Evolutionary conservation across 2,113 vertebrate genomes (phyloP), one percentile per base, ranked within the genome.

Genomic region (Leucopsar rothschildi): DNA sequence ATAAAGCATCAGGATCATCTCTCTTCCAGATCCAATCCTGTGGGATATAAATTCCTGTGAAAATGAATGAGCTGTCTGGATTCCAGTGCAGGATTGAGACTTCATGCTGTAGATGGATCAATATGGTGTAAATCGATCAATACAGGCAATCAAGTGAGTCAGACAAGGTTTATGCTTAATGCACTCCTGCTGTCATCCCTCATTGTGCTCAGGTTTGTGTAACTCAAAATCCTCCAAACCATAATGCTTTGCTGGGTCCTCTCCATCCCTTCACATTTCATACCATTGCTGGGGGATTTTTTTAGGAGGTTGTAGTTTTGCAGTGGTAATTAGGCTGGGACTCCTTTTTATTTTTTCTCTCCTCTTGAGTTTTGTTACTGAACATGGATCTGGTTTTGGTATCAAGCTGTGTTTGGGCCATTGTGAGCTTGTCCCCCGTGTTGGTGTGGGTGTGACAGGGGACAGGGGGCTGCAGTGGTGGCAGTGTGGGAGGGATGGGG

Each of bases 81-180:
- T 89, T 87, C 42, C 53, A 42, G 73, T 33, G 31, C 61, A 76
- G 73, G 86, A 95, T 64, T 91, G 89, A 92, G 89, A 79, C 75
- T 81, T 91, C 56, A 60, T 25, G 76, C 65, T 73, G 83, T 29
- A 35, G 92, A 91, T 75, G 33, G 44, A 60, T 95, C 88, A 82
- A 88, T 82, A 80, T 4, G 18, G 76, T 82, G 86, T 66, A 86
- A 93, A 96, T 95, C 8, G 50, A 63, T 95, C 88, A 81, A 92
- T 94, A 71, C 56, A 92, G 37, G 69, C 86, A 91, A 95, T 92
- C 91, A 71, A 82, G 53, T 44, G 77, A 90, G 76, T 91, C 80
- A 63, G 83, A 37, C 57, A 68, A 86, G 91, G 81, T 84, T 95
- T 90, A 63, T 94, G 60, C 82, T 94, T 92, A 94, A 94, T 83